Evolutionary conservation across 53 echinoderm and acorn worm species (phyloP), one percentile per base, ranked within the genome.

Genomic region (Luidia sarsii): DNA sequence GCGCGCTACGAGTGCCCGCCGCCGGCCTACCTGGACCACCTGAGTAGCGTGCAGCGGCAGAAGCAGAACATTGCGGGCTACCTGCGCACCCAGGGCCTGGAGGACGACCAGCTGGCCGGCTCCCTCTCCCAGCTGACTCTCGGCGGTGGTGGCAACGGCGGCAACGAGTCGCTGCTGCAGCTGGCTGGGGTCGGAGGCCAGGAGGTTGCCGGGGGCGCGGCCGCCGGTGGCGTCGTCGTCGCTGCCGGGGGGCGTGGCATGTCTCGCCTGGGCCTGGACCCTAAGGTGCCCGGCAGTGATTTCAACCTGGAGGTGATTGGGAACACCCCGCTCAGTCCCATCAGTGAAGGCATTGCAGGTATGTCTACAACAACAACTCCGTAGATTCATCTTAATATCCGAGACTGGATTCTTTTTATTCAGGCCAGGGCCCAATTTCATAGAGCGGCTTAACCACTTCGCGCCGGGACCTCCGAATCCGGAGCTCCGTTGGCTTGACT

Each of bases 321-420:
- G 21, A 89, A 88, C 30, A 70, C 82, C 16, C 92, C 89, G 32
- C 73, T 92, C 48, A 92, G 92, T 70, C 92, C 92, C 23, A 92
- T 92, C 54, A 89, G 75, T 62, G 92, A 92, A 86, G 85, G 92
- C 34, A 80, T 86, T 30, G 77, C 86, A 57, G 86, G 86, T 86
- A 67, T 38, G 84, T n/a, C n/a, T n/a, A n/a, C n/a, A n/a, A n/a
- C n/a, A n/a, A n/a, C n/a, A n/a, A n/a, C n/a, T n/a, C n/a, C n/a
- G n/a, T n/a, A n/a, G n/a, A n/a, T n/a, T n/a, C n/a, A n/a, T n/a
- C n/a, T n/a, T n/a, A n/a, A n/a, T n/a, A n/a, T n/a, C n/a, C n/a
- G n/a, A n/a, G n/a, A n/a, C n/a, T n/a, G n/a, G n/a, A n/a, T n/a
- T n/a, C n/a, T n/a, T n/a, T n/a, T n/a, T n/a, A n/a, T n/a, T n/a